Evolutionary conservation across 2,888 invertebrate genomes (phyloP), one percentile per base, ranked within the genome.

Genomic region (Protodeltote pygarga): DNA sequence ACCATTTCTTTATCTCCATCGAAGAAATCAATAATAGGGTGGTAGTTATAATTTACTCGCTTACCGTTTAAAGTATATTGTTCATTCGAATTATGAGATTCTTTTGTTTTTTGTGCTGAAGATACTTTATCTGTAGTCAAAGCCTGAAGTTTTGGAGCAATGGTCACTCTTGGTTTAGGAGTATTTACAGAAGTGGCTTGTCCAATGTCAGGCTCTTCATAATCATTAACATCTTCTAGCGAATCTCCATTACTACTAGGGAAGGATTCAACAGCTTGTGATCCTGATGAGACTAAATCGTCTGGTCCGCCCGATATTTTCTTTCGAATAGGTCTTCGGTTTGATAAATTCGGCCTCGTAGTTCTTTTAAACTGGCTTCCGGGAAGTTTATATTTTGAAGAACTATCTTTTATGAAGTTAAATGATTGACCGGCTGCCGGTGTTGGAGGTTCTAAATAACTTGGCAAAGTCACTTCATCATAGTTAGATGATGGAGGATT

Each of bases 1-100:
- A 59, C 65, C 21, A 82, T 82, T 61, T 81, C 83, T 21, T 77
- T 84, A 17, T 77, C 80, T 34, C 89, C 90, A 58, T 93, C 94
- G 77, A 96, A 96, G 77, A 96, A 96, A 73, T 96, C 96, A 62
- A 96, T 96, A 32, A 96, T 96, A 1, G 96, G 96, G 82, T 96
- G 96, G 71, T 96, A 96, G 75, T 95, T 96, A 75, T 96, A 96
- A 85, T 96, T 96, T 25, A 96, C 93, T 71, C 95, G 93, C 71
- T 94, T 93, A 9, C 81, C 81, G 46, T 80, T 84, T 0, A 75
- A 60, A 11, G 71, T 68, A 10, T 73, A 72, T 32, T 77, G 77
- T 35, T 86, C 82, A 28, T 75, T 78, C 2, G 48, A 55, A 11
- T 58, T 50, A 20, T 68, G 72, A 34, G 63, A 70, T 49, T 73